A percentile compares a stretch with the other conserved stretches of the same genome.
Conservation (phyloP, 2,113 vertebrate genomes). For the Lathamus discolor region DNA sequence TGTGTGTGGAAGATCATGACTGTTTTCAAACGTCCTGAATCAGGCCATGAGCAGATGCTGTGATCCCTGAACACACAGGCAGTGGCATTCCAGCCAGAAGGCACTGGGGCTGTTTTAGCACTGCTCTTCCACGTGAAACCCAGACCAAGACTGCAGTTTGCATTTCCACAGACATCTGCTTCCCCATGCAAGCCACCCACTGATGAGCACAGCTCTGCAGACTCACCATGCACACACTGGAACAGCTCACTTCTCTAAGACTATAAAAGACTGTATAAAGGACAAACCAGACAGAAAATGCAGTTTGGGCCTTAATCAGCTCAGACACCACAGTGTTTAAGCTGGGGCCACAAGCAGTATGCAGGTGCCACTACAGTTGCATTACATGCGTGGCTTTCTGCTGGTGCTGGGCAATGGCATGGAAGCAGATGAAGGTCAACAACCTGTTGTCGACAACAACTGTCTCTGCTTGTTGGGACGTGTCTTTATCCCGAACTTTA, state of each 20-base stretch:
- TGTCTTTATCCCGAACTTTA: neutral
- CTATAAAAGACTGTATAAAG: neutral
- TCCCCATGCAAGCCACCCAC: neutral
- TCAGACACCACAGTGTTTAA: neutral
- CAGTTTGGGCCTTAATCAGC: neutral
- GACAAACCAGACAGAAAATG: neutral
- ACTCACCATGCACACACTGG: no score
- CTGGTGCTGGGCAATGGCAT: neutral
- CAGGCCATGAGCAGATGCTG: neutral
- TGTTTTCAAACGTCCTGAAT: neutral
- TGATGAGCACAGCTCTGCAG: neutral
- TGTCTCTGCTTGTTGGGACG: neutral
- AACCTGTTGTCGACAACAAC: neutral
- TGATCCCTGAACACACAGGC: neutral
- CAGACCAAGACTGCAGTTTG: neutral
- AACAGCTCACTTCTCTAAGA: neutral
- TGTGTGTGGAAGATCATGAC: neutral
- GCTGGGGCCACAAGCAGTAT: neutral
- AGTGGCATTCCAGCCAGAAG: neutral
- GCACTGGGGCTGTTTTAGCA: neutral
- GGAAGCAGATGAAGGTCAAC: neutral
- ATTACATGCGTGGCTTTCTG: neutral
- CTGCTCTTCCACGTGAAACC: neutral
- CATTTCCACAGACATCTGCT: neutral
- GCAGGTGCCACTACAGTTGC: neutral